These are phyloP conservation scores for Cherax quadricarinatus DNA, from an alignment of 1,140 invertebrate genomes.

Conservation along the genomic window DNA sequence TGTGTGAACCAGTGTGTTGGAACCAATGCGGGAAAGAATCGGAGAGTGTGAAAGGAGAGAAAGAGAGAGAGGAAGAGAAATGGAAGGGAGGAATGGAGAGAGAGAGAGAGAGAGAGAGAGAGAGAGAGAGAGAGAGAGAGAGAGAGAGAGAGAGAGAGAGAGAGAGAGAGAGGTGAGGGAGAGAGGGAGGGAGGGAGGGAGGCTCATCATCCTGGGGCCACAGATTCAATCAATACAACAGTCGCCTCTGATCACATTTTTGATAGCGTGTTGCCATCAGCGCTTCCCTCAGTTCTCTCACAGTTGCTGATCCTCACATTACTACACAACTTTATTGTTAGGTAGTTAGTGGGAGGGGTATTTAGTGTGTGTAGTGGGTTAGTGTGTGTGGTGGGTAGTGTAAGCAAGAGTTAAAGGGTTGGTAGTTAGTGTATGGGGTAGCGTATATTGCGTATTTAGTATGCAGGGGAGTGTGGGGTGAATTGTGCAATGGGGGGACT, in stretches of 20 bases:
- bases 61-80: background rate
- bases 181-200: slow-evolving; percentile 43
- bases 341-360: background rate
- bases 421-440: background rate
- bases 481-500: background rate
- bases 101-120: background rate
- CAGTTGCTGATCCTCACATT: background rate
- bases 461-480: background rate
- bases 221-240: slow-evolving; percentile 68
- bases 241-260: slow-evolving; percentile 70
- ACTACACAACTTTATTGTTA: background rate
- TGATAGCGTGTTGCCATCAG: slow-evolving; percentile 61
- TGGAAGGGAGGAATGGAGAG: background rate
- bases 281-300: background rate
- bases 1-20: no score
- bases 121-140: background rate
- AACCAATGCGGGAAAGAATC: no score
- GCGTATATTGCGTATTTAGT: background rate
- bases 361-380: background rate
- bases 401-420: background rate
- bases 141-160: background rate
- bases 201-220: slow-evolving; percentile 45
- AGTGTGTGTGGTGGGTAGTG: background rate
- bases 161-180: background rate
- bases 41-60: background rate